These are phyloP conservation scores for Noctuana brunneofusca DNA, from an alignment of 2,888 invertebrate genomes.

Conservation along the genomic window DNA sequence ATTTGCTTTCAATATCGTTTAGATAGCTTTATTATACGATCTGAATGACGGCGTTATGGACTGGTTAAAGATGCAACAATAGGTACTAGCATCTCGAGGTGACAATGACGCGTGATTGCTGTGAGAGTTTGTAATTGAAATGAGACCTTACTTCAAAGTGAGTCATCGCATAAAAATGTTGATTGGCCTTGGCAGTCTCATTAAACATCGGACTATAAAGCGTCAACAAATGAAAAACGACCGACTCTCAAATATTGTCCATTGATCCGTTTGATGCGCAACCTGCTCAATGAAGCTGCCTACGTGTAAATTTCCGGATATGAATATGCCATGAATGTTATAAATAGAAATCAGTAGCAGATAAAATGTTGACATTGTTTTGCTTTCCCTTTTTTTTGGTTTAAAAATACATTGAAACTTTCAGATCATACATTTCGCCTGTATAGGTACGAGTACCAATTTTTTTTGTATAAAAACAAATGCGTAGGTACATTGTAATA, in stretches of 20 bases:
- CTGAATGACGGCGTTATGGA: conserved; percentile 69
- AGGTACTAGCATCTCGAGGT: conserved; percentile 57
- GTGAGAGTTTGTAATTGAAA: conserved; percentile 75
- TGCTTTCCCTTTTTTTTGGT: too few species aligned
- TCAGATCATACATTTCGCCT: too few species aligned
- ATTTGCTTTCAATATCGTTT: conserved; percentile 76
- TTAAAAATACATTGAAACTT: too few species aligned
- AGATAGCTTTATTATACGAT: conserved; percentile 75
- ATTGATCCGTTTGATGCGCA: background rate
- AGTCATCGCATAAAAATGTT: conserved; percentile 67
- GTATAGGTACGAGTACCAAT: too few species aligned
- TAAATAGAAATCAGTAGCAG: too few species aligned
- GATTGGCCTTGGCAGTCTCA: conserved; percentile 60
- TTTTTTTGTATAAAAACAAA: too few species aligned
- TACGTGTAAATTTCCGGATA: background rate
- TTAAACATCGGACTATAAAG: conserved; percentile 38
- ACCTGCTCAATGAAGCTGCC: background rate
- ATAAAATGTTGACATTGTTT: too few species aligned
- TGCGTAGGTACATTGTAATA: background rate
- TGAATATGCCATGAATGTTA: too few species aligned
- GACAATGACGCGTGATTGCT: conserved; percentile 80
- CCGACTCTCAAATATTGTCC: conserved; percentile 33
- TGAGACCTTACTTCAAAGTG: conserved; percentile 64
- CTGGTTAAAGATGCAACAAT: conserved; percentile 67
- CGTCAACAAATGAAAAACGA: conserved; percentile 35